Evolutionary conservation across 2,888 invertebrate genomes (phyloP).

Genomic region (Sarcophaga carnaria): DNA sequence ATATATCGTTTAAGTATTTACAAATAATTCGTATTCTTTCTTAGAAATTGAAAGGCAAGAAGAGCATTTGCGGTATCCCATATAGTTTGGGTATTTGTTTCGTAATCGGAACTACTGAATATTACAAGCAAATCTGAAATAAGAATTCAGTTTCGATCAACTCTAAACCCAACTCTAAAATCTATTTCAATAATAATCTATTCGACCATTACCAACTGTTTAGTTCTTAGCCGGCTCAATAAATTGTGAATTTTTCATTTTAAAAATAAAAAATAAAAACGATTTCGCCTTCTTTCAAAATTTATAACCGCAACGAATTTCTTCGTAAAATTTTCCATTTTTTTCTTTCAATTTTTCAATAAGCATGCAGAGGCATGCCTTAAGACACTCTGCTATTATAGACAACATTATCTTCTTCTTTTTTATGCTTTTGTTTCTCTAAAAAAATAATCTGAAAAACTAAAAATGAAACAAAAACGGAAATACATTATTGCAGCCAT

Average conservation of each 20-base stretch:
- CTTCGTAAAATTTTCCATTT: conserved; percentile 31
- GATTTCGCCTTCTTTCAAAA: conserved; percentile 52
- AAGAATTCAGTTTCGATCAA: too few relatives aligned
- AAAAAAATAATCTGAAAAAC: neutral
- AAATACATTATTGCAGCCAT: conserved; percentile 49
- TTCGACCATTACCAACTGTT: too few relatives aligned
- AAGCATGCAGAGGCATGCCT: conserved; percentile 44
- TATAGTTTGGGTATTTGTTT: too few relatives aligned
- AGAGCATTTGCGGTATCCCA: too few relatives aligned
- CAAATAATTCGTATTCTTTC: too few relatives aligned
- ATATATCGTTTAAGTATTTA: too few relatives aligned
- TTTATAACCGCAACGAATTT: conserved; percentile 73
- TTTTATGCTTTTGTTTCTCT: neutral
- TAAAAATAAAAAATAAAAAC: conserved; percentile 19
- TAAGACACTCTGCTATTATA: conserved; percentile 29
- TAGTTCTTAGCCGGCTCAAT: neutral
- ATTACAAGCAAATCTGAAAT: too few relatives aligned
- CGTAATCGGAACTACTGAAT: too few relatives aligned
- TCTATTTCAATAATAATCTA: too few relatives aligned
- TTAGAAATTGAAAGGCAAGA: too few relatives aligned
- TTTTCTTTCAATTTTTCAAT: conserved; percentile 34
- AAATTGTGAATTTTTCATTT: conserved; percentile 4
- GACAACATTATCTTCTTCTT: conserved; percentile 26
- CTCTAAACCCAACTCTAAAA: too few relatives aligned
- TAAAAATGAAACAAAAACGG: conserved; percentile 10